Base-by-base conservation (phyloP, 2,888 invertebrate genomes). In the Calameuta pallipes region DNA sequence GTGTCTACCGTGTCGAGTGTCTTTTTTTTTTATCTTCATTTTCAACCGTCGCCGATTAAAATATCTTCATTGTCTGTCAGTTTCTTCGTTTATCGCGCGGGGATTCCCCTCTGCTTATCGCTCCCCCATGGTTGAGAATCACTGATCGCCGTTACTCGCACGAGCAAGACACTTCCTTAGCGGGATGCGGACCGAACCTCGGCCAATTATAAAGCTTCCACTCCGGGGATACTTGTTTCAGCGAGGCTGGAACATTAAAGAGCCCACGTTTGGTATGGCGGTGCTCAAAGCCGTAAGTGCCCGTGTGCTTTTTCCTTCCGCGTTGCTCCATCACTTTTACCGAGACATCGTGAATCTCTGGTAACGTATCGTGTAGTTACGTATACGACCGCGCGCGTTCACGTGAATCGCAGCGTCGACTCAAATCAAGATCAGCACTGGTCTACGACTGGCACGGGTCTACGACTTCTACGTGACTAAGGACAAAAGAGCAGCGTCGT, bases 131-230 rank as follows among this genome's bases (percentile, higher is more conserved):
- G 12, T 23, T 74, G 74, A 36, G 74, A 33, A 36, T 6, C 74
- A 30, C 74, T 74, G 74, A 36, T 33, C 13, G n/a, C 74, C 74
- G 74, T 74, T 74, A 74, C 36, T 30, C 37, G 34, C 74, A 30
- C 74, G 36, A 74, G 74, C 33, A 74, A 36, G 74, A 74, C 74
- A 74, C 74, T 74, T 74, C 74, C 74, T 74, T 74, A 74, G 30
- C 36, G 74, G 37, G 74, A 36, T 15, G 71, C 71, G 34, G 23
- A 71, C 71, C 74, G 30, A 74, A 34, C 74, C 74, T 35, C 30
- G 35, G 37, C 74, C 74, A 74, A 74, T 74, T 74, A 74, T 11
- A n/a, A 74, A 34, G 35, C 74, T 74, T 34, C 30, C 37, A 34
- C 34, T 36, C 74, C 74, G 74, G 34, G 23, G 30, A 34, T 37